Evolutionary conservation across 2,113 vertebrate genomes (phyloP), one percentile per base, ranked within the genome.

Genomic region (Hemichromis elongatus): DNA sequence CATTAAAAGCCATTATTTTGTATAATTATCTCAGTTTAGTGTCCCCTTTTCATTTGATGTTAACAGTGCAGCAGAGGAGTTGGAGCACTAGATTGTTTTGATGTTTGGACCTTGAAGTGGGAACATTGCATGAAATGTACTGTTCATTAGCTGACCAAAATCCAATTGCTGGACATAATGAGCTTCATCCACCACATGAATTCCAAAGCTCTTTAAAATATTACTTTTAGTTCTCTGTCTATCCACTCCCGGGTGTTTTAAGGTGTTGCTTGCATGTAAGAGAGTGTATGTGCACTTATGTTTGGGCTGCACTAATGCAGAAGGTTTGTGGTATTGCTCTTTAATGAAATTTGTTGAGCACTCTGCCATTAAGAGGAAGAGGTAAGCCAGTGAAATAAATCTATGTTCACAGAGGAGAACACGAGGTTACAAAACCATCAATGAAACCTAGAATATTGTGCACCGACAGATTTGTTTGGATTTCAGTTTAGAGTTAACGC

Each of bases 41-140:
- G 16, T 56, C 19, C n/a, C 12, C 5, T 19, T 16, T 73, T 9
- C 68, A 40, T 16, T 21, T 3, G 3, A 54, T 30, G 55, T 47
- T 13, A 21, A 77, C 5, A 14, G 33, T 50, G 35, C 81, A 52
- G 47, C 5, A 37, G 68, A 2, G n/a, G 28, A 61, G 33, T 21
- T 54, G 16, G 52, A 78, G 18, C 35, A 14, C 28, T 28, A 52
- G 73, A 79, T 84, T 92, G 81, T 88, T 93, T 92, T 92, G 79
- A 77, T 53, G 77, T 42, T 40, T 50, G 28, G 54, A 80, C 13
- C 68, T 80, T 59, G 57, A 88, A 91, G 89, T 91, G 86, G 85
- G 84, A 92, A 92, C 91, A 91, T 90, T 93, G 83, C 10, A 83
- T 85, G 16, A 92, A 89, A 91, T 88, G 59, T 77, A 40, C 59